These are phyloP conservation scores for Pavo muticus DNA, from an alignment of 2,113 vertebrate species.

Conservation along the genomic window DNA sequence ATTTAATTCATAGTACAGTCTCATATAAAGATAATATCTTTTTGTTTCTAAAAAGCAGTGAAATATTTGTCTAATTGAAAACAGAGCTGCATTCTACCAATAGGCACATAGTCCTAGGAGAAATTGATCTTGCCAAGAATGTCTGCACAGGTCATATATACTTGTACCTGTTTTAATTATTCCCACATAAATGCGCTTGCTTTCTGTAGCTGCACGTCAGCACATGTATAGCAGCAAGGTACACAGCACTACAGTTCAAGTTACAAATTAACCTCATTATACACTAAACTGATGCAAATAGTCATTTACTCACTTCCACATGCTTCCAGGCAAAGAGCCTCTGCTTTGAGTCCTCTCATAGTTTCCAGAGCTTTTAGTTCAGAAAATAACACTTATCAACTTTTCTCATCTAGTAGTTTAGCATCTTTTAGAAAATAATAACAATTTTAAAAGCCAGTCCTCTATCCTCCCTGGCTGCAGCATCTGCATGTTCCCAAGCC, in stretches of 20 bases:
- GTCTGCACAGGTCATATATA: neutral
- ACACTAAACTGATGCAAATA: neutral
- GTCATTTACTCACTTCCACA: neutral
- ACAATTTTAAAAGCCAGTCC: neutral
- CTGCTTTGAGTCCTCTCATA: neutral
- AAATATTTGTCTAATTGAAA: slow-evolving; percentile 38
- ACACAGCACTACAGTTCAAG: neutral
- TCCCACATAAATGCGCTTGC: neutral
- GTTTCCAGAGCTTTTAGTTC: neutral
- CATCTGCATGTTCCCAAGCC: neutral
- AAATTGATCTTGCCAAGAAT: neutral
- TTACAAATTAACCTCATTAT: slow-evolving; percentile 24
- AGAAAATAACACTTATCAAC: neutral
- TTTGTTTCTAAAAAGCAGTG: slow-evolving; percentile 25
- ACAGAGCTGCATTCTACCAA: neutral
- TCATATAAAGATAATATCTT: neutral
- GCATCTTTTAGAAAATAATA: neutral
- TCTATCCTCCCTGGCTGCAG: neutral
- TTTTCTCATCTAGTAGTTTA: neutral
- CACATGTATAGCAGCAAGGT: neutral
- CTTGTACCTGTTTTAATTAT: neutral
- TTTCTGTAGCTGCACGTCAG: neutral
- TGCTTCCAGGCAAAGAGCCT: neutral
- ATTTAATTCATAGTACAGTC: neutral
- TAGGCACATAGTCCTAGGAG: neutral